Base-by-base conservation (phyloP, 2,113 vertebrate genomes). In the Zosterops lateralis region DNA sequence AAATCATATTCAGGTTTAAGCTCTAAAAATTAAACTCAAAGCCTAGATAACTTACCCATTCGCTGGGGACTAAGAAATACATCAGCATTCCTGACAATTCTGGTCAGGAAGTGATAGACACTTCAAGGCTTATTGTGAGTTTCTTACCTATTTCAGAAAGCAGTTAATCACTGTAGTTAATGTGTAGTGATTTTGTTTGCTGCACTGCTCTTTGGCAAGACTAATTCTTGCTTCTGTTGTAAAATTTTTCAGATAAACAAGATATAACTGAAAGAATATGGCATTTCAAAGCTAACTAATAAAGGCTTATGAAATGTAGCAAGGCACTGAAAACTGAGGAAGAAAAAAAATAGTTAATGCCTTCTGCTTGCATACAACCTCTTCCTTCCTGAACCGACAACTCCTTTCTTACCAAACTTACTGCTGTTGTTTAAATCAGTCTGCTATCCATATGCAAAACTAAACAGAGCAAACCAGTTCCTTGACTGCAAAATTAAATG, bases 401-500 rank as follows among this genome's bases (percentile, higher is more conserved):
- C 65, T 94, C 66, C 62, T 68, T 54, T 77, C 58, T 71, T 78
- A 77, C 62, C 73, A 89, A 90, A 93, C 81, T 84, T 79, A 42
- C 0, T 0, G 29, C 28, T 61, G 56, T 62, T 74, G 14, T 91
- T 82, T 96, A 67, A 73, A n/a, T 91, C 42, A 22, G 2, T 66
- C 68, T 58, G 32, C 83, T 81, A 58, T 38, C 57, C 64, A 90
- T 82, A 74, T 2, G 3, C 64, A 75, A 90, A 92, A 56, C 40
- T 56, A 81, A 96, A 84, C 57, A 87, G 77, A 90, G 42, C 32
- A 82, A 92, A 45, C 25, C 48, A 70, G 48, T 87, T 93, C 42
- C 64, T 40, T 90, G 70, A 54, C 84, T 89, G 56, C 40, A 93
- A 96, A 95, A 94, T 78, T 92, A 90, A 89, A 84, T 78, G 36